Conservation (phyloP, 2,113 vertebrate genomes). For the Myiagra hebetior region DNA sequence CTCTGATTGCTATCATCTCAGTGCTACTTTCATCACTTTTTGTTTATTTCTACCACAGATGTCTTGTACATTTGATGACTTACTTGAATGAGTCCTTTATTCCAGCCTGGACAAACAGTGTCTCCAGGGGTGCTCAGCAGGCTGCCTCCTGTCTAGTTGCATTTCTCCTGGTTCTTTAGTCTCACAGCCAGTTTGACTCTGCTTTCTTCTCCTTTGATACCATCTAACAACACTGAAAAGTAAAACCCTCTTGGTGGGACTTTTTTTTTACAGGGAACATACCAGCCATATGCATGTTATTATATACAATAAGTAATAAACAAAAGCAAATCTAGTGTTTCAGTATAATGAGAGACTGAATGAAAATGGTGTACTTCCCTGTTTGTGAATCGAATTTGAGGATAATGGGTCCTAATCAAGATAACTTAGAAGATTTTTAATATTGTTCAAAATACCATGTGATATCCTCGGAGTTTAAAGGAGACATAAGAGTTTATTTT, state of each 20-base stretch:
- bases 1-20: neutral
- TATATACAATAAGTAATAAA: neutral
- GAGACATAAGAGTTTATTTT: neutral
- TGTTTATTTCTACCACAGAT: neutral
- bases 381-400: neutral
- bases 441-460: neutral
- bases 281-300: neutral
- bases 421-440: neutral
- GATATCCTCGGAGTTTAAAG: neutral
- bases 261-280: neutral
- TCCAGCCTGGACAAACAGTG: neutral
- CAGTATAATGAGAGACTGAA: neutral
- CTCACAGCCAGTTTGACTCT: neutral
- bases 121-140: neutral
- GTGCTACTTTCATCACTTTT: neutral
- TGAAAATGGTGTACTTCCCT: neutral
- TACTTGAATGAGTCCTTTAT: neutral
- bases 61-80: neutral
- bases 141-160: neutral
- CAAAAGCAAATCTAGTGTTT: neutral
- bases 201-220: neutral
- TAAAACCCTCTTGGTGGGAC: neutral
- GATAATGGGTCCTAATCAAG: neutral
- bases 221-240: neutral
- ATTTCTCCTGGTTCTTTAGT: neutral